Evolutionary conservation across 1,140 invertebrate genomes (phyloP), one percentile per base, ranked within the genome.

Genomic region (Conus ventricosus): DNA sequence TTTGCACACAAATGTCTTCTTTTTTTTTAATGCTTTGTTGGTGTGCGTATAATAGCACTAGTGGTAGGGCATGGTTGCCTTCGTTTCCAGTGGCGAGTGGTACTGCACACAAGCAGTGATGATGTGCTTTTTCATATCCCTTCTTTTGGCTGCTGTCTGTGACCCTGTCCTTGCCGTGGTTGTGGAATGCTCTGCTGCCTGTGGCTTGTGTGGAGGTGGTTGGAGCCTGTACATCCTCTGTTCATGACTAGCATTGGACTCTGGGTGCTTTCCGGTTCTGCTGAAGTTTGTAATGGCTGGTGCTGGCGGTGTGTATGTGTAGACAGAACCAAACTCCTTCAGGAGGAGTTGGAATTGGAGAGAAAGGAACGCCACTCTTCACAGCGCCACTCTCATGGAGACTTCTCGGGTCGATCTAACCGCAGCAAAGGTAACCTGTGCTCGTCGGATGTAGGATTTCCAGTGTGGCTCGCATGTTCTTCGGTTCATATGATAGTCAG

Each of bases 241-340:
- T 71, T 71, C 13, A 71, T 71, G 67, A 71, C 6, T 71, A 7
- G 13, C 11, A 71, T 13, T 71, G 67, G 67, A 7, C 67, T 63
- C 1, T 63, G 60, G 60, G 17, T 63, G 60, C 39, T 60, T 60
- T 60, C 57, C 57, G 1, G 8, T 60, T 13, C 17, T 71, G 67
- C 11, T 6, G 67, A 23, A 17, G 27, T 10, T 7, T 15, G 76
- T 78, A 39, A 71, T 7, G 20, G 76, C 8, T 25, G 25, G 76
- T 39, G n/a, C 39, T 54, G 80, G 80, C 51, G 13, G 39, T 53
- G 80, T 81, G 39, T 81, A 78, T 90, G 71, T 71, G 67, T 88
- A 93, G 93, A 92, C 91, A 93, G 93, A 88, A 90, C 92, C 71
- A 91, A 90, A 78, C 89, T 91, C 83, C 90, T 93, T 39, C 93